A percentile compares a stretch with the other conserved stretches of the same genome.
phyloP scores from a whole-genome alignment of 1,140 invertebrate genomes.

The Plodia interpunctella region DNA sequence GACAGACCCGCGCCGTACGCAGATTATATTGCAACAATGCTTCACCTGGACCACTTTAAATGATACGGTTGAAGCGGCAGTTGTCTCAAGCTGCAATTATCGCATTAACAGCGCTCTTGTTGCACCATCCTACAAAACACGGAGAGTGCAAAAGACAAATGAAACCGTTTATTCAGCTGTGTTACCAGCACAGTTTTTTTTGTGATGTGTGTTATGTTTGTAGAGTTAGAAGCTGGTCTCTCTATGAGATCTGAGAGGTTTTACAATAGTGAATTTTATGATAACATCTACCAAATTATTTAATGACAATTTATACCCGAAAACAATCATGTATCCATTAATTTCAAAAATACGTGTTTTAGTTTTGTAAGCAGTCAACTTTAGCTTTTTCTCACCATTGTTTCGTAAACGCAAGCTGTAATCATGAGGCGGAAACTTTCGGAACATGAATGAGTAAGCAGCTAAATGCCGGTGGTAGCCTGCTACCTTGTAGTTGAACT shows the following conservation, averaged over 20 bases:
- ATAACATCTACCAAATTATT: too few species aligned
- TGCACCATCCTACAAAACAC: not conserved
- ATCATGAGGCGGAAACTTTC: constrained; percentile 46
- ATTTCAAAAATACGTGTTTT: too few species aligned
- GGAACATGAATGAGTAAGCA: constrained; percentile 37
- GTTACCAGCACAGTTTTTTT: too few species aligned
- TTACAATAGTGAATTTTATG: too few species aligned
- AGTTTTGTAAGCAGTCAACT: too few species aligned
- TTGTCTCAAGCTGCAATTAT: constrained; percentile 36
- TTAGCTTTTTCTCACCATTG: not conserved
- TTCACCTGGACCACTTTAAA: constrained; percentile 4
- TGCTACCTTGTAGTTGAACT: constrained; percentile 1
- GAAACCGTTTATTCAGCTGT: not conserved
- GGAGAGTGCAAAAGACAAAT: not conserved
- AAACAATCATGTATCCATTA: too few species aligned
- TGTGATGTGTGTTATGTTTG: too few species aligned
- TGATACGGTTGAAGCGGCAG: constrained; percentile 23
- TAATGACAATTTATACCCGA: too few species aligned
- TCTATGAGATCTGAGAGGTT: too few species aligned
- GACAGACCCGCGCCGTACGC: not conserved
- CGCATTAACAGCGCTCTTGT: constrained; percentile 26
- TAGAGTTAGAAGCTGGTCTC: too few species aligned
- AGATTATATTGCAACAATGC: not conserved
- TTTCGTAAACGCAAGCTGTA: constrained; percentile 30
- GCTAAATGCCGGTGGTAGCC: constrained; percentile 6